Base-by-base conservation (phyloP, 2,888 invertebrate species). In the Pterobdella sp. region DNA sequence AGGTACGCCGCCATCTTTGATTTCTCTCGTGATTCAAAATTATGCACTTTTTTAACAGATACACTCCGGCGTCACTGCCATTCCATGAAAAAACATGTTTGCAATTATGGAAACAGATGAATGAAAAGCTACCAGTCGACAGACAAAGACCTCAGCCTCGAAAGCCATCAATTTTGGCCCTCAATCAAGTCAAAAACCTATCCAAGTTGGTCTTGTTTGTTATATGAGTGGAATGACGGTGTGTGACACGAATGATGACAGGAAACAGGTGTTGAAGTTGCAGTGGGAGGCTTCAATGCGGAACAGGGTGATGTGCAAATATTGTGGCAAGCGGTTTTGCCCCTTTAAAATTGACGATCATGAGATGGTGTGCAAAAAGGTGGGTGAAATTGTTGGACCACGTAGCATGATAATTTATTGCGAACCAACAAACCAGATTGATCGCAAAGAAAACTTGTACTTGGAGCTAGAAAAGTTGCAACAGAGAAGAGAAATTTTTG, bases 21-120 rank as follows among this genome's bases (percentile, higher is more conserved):
- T 42, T 42, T 42, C 22, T 22, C 49, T 14, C 49, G 10, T 42
- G 49, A 14, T 42, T 42, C 22, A 7, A 7, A 42, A 14, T 42
- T 42, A 7, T 42, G 7, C 49, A 42, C 49, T 42, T 42, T 42
- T 18, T 14, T 0, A 84, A 87, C 70, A 87, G 87, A 79, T 89
- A 88, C 52, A 32, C 49, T 0, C 37, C 29, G 14, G 49, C 69
- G 29, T 69, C 69, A 14, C 34, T 69, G 69, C 69, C 52, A 18
- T 69, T 69, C 69, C 69, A 69, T 32, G 69, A 69, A 52, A 42
- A 49, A 34, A 32, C 26, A 2, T 69, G 69, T 32, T 49, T 69
- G 29, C 42, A 37, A 18, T 42, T 32, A 32, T 69, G 69, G 69
- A 26, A 52, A 7, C 52, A 26, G n/a, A 31, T 69, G 42, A 69